A percentile compares a stretch with the other conserved stretches of the same genome.
Conservation (phyloP, 2,113 vertebrate genomes). For the Lutjanus erythropterus region DNA sequence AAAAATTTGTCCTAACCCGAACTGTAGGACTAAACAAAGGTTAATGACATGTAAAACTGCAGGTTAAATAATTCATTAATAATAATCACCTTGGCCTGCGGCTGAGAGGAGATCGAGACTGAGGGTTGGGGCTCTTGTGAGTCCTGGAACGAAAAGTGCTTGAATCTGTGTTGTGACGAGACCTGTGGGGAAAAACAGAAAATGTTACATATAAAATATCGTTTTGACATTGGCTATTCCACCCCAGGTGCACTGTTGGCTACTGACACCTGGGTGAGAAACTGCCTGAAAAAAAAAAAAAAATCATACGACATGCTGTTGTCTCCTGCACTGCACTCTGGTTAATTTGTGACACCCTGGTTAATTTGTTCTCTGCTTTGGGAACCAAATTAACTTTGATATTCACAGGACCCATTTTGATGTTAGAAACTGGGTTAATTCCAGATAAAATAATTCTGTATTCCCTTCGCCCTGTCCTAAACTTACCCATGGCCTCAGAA, state of each 20-base stretch:
- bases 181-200: conserved; percentile 83
- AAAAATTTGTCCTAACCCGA: conserved; percentile 28
- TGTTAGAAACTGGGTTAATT: conserved; percentile 36
- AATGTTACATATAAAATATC: conserved; percentile 13
- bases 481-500: not conserved
- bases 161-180: conserved; percentile 90
- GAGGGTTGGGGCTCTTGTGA: conserved; percentile 88
- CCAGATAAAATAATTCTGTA: conserved; percentile 34
- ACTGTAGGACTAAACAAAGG: conserved; percentile 22
- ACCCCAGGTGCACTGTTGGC: too few relatives aligned
- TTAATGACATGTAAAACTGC: conserved; percentile 38
- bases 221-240: too few relatives aligned
- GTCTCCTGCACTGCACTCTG: conserved; percentile 7
- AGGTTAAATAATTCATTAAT: conserved; percentile 47
- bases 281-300: not conserved
- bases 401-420: conserved; percentile 19
- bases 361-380: conserved; percentile 36
- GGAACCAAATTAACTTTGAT: conserved; percentile 42
- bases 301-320: not conserved
- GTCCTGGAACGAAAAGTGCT: conserved; percentile 89
- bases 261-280: too few relatives aligned
- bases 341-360: conserved; percentile 32
- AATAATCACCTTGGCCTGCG: conserved; percentile 91
- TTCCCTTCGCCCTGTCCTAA: conserved; percentile 8
- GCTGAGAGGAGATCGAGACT: conserved; percentile 88